These are phyloP conservation scores for Macropis europaea DNA, from an alignment of 2,888 invertebrate genomes.

Conservation along the genomic window DNA sequence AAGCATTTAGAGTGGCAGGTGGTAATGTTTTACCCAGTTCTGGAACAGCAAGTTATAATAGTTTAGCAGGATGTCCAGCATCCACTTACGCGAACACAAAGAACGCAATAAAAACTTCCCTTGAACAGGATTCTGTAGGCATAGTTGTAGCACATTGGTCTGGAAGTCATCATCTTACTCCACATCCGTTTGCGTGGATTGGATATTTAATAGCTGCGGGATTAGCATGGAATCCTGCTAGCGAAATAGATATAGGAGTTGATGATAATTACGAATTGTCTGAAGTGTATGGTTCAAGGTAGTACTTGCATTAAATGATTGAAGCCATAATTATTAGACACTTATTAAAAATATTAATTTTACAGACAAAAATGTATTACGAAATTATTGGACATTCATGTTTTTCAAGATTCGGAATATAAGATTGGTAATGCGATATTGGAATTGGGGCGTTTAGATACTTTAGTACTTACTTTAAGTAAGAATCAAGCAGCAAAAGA, in stretches of 20 bases:
- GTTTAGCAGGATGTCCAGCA: slow-evolving; percentile 83
- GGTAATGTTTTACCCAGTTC: slow-evolving; percentile 82
- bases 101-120: slow-evolving; percentile 81
- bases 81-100: slow-evolving; percentile 82
- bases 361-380: slow-evolving; percentile 78
- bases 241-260: slow-evolving; percentile 73
- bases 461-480: slow-evolving; percentile 81
- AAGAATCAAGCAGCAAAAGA: slow-evolving; percentile 80
- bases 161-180: slow-evolving; percentile 82
- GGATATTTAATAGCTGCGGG: slow-evolving; percentile 82
- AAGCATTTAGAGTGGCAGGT: slow-evolving; percentile 79
- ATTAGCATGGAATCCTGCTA: slow-evolving; percentile 82
- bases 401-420: slow-evolving; percentile 80
- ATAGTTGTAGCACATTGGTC: slow-evolving; percentile 83
- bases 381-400: slow-evolving; percentile 81
- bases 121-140: slow-evolving; percentile 81
- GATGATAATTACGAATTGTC: slow-evolving; percentile 71
- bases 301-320: slow-evolving; percentile 47
- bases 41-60: slow-evolving; percentile 84
- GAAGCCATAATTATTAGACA: neutral
- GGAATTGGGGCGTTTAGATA: slow-evolving; percentile 82
- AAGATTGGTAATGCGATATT: slow-evolving; percentile 81
- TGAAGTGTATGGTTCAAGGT: slow-evolving; percentile 64
- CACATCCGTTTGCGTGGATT: slow-evolving; percentile 83
- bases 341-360: neutral